phyloP scores from a whole-genome alignment of 1,140 invertebrate genomes.

The Andrena cerasifolii region DNA sequence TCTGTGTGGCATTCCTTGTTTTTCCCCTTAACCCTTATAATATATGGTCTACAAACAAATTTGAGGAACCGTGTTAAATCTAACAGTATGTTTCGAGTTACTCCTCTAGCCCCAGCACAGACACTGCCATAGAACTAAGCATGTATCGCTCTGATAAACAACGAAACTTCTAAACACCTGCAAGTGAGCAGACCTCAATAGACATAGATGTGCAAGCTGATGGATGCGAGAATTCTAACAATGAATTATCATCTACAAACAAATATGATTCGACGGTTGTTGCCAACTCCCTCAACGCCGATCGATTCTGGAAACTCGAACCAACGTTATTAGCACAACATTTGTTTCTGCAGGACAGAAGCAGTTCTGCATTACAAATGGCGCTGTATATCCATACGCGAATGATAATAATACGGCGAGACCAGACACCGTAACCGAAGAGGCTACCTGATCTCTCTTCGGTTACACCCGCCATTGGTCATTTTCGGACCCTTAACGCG shows the following conservation, averaged over 20 bases:
- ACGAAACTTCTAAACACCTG: neutral
- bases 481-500: too few species aligned
- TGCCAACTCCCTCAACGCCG: neutral
- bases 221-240: neutral
- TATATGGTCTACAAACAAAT: too few species aligned
- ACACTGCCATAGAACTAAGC: neutral
- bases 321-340: neutral
- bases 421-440: neutral
- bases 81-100: too few species aligned
- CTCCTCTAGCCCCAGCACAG: too few species aligned
- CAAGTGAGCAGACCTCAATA: neutral
- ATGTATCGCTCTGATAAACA: neutral
- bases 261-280: neutral
- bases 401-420: neutral
- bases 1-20: too few species aligned
- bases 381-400: neutral
- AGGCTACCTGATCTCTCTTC: too few species aligned
- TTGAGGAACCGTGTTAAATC: too few species aligned
- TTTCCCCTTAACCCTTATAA: too few species aligned
- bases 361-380: neutral
- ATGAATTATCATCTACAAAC: neutral
- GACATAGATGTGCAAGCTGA: neutral
- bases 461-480: too few species aligned
- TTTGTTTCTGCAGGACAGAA: neutral
- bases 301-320: neutral